A percentile compares a stretch with the other conserved stretches of the same genome.
phyloP scores from a whole-genome alignment of 2,888 invertebrate genomes.

The Harpalus rubripes region DNA sequence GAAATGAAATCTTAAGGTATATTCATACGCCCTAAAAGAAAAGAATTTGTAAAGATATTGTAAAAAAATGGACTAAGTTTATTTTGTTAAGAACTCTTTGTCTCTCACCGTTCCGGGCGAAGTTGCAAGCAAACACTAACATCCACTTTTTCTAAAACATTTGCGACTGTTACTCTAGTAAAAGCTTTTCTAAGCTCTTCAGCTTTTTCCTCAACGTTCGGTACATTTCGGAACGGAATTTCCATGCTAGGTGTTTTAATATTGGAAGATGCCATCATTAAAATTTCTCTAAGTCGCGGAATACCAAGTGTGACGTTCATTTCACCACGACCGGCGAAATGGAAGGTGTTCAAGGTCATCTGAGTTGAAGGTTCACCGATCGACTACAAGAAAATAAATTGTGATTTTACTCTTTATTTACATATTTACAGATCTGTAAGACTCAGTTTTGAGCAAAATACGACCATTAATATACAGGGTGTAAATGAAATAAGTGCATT shows the following conservation, averaged over 20 bases:
- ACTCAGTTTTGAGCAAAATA: no score
- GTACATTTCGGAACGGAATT: slow-evolving; percentile 85
- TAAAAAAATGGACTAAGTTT: no score
- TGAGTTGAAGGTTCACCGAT: slow-evolving; percentile 99
- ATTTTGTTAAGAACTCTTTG: not conserved
- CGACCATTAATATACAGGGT: no score
- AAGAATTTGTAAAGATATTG: no score
- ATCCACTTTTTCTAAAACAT: slow-evolving; percentile 87
- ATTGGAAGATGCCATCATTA: slow-evolving; percentile 96
- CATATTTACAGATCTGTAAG: no score
- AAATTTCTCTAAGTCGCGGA: slow-evolving; percentile 96
- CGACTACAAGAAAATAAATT: slow-evolving; percentile 79
- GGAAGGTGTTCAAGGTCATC: slow-evolving; percentile 99
- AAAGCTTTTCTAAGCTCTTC: slow-evolving; percentile 86
- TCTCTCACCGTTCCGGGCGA: slow-evolving; percentile 14
- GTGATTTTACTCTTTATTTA: no score
- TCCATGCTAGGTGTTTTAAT: slow-evolving; percentile 98
- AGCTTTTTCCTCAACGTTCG: slow-evolving; percentile 79
- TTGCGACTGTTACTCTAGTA: slow-evolving; percentile 87
- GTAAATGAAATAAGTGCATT: no score
- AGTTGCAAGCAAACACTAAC: slow-evolving; percentile 77
- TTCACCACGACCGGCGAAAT: slow-evolving; percentile 99
- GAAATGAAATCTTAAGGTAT: slow-evolving; percentile 86
- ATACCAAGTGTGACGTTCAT: slow-evolving; percentile 99
- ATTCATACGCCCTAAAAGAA: slow-evolving; percentile 79